phyloP scores from a whole-genome alignment of 2,797 vertebrate species.

The Labroides dimidiatus region DNA sequence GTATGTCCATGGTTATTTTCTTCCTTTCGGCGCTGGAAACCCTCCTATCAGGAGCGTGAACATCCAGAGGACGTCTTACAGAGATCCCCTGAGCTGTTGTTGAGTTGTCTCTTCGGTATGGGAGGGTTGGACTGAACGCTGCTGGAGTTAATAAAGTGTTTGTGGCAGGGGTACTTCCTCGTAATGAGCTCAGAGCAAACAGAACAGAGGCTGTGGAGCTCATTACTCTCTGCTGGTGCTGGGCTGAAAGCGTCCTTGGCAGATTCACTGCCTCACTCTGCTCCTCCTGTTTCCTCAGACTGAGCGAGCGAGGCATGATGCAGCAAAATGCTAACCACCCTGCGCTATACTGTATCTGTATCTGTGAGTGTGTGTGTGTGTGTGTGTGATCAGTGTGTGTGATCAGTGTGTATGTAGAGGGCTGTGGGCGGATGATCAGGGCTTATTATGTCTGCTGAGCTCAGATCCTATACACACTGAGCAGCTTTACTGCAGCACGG shows the following conservation, averaged over 20 bases:
- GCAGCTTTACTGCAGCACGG: constrained; percentile 62
- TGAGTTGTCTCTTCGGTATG: background rate
- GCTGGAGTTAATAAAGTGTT: background rate
- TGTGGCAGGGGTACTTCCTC: background rate
- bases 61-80: too few species aligned
- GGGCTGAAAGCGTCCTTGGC: constrained; percentile 15
- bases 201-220: background rate
- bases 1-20: too few species aligned
- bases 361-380: constrained; percentile 30
- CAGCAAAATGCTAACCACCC: constrained; percentile 64
- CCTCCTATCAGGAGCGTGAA: too few species aligned
- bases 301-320: constrained; percentile 55
- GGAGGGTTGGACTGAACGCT: background rate
- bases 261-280: background rate
- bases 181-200: background rate
- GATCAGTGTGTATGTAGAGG: constrained; percentile 10
- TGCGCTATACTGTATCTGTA: constrained; percentile 30
- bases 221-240: too few species aligned
- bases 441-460: constrained; percentile 61
- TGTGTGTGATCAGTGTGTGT: constrained; percentile 23
- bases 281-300: constrained; percentile 13
- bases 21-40: too few species aligned
- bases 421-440: constrained; percentile 62
- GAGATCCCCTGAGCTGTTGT: background rate
- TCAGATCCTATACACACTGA: constrained; percentile 53